Base-by-base conservation (phyloP, 2,113 vertebrate species). In the Cyphomyrus plagiostoma region DNA sequence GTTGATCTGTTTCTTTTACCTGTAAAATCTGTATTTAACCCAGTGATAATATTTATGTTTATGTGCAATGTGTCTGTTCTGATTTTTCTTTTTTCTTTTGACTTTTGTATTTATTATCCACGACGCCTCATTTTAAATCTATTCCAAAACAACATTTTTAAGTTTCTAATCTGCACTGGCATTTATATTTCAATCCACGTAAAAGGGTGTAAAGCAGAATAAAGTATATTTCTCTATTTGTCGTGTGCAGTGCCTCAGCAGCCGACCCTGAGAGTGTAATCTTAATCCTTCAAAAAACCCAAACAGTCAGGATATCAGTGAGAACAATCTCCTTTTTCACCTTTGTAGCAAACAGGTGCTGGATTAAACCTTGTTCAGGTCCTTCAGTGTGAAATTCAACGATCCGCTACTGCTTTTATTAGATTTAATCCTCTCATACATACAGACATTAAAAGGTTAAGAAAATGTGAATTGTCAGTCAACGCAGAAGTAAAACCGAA, bases 1-100 rank as follows among this genome's bases (percentile, higher is more conserved):
- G 35, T 35, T 49, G 66, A 80, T 80, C 58, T 42, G 58, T 86
- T 90, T 50, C n/a, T 86, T 88, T 88, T 85, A 58, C 89, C 56
- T 90, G 85, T 85, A 83, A 46, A 35, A 35, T 74, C 66, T 35
- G 10, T 17, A 35, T 74, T 26, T 77, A 77, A 4, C 70, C 13
- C 70, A 77, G 70, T 13, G 15, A 77, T 5, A 74, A 70, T 15
- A 48, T n/a, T 56, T 48, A 11, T 35, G 7, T 66, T 62, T 74
- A 88, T 49, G 4, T 83, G 39, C 21, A 30, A 6, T 35, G 4
- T 48, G 50, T 53, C 26, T 35, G 0, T 87, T 53, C 15, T 52
- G n/a, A 4, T 26, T 86, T 21, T 4, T 30, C 23, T 35, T n/a
- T 86, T 19, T 10, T n/a, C 7, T 15, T 42, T 42, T 80, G 74